Evolutionary conservation across 2,113 vertebrate genomes (phyloP), one percentile per base, ranked within the genome.

Genomic region (Chaetodon auriga): DNA sequence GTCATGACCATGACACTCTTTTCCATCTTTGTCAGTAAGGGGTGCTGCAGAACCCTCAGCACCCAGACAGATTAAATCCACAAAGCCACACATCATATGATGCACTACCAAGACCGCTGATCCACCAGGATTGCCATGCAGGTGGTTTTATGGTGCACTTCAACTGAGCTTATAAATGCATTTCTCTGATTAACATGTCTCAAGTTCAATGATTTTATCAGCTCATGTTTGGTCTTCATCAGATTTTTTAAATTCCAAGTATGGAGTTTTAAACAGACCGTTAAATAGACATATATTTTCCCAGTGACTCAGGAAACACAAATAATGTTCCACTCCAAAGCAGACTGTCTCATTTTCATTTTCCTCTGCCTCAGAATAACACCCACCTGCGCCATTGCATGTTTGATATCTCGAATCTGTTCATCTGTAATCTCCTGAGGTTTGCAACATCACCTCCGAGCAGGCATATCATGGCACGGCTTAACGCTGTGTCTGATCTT

Each of bases 371-470:
- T 63, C 23, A 14, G 15, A 30, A n/a, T 19, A 57, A 79, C 70
- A 84, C 71, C 68, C 70, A 80, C 72, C 81, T 82, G 62, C 57
- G 45, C 65, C 64, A 13, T 75, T n/a, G 19, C 81, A 81, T 81
- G 82, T 58, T 41, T 25, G 72, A 73, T 86, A 91, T 89, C 87
- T 84, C 14, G 1, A 45, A 91, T 89, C 91, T 78, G 66, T 38
- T n/a, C 30, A 85, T 79, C 82, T 88, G 43, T 61, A 88, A 88
- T 90, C 83, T 92, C 69, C 64, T 18, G 64, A 62, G 66, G 72
- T 87, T 92, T 92, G 92, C 68, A 94, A 92, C 91, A 93, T 85
- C 65, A 16, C 54, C 85, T 83, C 3, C 25, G 82, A 84, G 80
- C 36, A 64, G 49, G 57, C 63, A 6, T 71, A 81, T 89, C 79